Evolutionary conservation across 2,797 vertebrate genomes (phyloP), one percentile per base, ranked within the genome.

Genomic region (Gallinago nigripennis): DNA sequence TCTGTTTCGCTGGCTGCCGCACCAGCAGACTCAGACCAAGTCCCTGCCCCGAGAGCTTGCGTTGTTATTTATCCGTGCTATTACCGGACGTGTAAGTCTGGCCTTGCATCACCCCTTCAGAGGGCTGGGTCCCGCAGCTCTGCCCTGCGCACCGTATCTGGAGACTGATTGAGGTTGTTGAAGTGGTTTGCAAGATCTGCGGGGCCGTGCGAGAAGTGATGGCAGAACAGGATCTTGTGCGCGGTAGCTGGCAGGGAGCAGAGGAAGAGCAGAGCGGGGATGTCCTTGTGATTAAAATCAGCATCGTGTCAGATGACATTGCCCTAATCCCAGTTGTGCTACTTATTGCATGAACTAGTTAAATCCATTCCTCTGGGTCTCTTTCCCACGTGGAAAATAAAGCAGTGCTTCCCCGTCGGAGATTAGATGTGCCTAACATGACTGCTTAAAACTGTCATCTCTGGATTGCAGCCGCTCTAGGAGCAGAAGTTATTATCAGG

Each of bases 151-250:
- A 10, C 15, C 13, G 64, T 53, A 7, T 73, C 33, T 57, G 76
- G 54, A 66, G 46, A 51, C n/a, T 0, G 0, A 15, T 6, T 76
- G 90, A 69, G 0, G 2, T 35, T 18, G 12, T 9, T 53, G 77
- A 70, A 66, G 45, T 25, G 58, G 21, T 84, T 91, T 84, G 54
- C 37, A 57, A 48, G 56, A 25, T 88, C 56, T 46, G n/a, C 12
- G 33, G 58, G 45, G 72, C 51, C 0, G 3, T 6, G 57, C 41
- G 56, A 70, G 73, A 88, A 79, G 68, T 2, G 25, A 16, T 92
- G 58, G 65, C 56, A 19, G 61, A 66, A 31, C 16, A 72, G 75
- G 60, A 76, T 71, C 63, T 81, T 18, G 30, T 33, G 14, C 10
- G 50, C 39, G 25, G 78, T 50, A 68, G 70, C 86, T 75, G 77